Evolutionary conservation across 2,113 vertebrate genomes (phyloP).

Genomic region (Coryphaenoides rupestris): DNA sequence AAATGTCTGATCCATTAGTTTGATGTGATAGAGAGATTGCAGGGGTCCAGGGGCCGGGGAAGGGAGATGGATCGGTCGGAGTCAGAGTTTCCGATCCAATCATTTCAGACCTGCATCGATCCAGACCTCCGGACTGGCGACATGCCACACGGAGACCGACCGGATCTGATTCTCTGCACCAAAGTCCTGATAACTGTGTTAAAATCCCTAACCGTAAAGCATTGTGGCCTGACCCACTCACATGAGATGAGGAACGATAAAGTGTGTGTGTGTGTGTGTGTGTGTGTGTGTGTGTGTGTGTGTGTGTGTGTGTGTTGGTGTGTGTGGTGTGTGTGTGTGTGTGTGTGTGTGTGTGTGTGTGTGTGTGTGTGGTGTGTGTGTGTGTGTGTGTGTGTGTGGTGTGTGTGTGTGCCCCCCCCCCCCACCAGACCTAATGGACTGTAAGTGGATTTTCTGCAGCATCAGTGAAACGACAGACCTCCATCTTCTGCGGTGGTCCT

Average conservation of each 20-base stretch:
- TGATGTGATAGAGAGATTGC: neutral
- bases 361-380: neutral
- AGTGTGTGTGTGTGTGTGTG: too few species aligned
- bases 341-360: slow-evolving; percentile 2
- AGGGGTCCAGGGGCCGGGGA: neutral
- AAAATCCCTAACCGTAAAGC: too few species aligned
- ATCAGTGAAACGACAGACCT: too few species aligned
- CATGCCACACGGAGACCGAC: slow-evolving; percentile 21
- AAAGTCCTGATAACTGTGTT: too few species aligned
- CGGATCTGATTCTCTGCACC: too few species aligned
- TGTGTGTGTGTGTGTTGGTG: slow-evolving; percentile 1
- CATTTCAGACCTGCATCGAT: slow-evolving; percentile 21
- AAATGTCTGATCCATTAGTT: neutral
- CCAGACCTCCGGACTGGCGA: slow-evolving; percentile 21
- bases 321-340: too few species aligned
- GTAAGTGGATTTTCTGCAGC: slow-evolving; percentile 14
- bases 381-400: slow-evolving; percentile 1
- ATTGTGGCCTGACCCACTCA: too few species aligned
- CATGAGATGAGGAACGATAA: too few species aligned
- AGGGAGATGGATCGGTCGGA: neutral
- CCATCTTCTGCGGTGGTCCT: slow-evolving; percentile 3
- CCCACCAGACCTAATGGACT: slow-evolving; percentile 39
- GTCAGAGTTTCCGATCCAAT: neutral
- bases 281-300: too few species aligned
- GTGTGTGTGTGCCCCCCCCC: too few species aligned